Evolutionary conservation across 1,140 invertebrate species (phyloP), one percentile per base, ranked within the genome.

Genomic region (Cataglyphis hispanica): DNA sequence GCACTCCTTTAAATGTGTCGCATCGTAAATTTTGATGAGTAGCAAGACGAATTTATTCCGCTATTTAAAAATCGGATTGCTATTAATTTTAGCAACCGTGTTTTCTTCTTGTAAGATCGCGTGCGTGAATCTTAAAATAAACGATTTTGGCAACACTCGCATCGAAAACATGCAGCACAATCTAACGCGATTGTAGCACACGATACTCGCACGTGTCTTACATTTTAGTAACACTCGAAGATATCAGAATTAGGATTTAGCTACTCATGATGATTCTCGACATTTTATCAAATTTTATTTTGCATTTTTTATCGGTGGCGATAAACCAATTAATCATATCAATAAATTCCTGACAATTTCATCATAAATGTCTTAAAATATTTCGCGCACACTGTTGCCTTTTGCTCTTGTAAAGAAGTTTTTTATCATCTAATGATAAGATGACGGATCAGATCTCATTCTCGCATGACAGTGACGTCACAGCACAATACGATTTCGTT

Each of bases 371-470:
- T 53, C 0, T 58, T 43, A 19, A 60, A 60, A 5, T 58, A 43
- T 22, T 7, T 3, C 19, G 34, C 50, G 25, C 37, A n/a, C 27
- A 31, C 10, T 58, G 19, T 74, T 58, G 37, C 37, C 40, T 67
- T 16, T 43, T 19, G 8, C 58, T 43, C 43, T 2, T 37, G 11
- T 8, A 4, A 64, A 80, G 19, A 61, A 63, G 10, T 40, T 56
- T n/a, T 27, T 40, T 50, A 27, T 66, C 25, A 43, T 58, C 69
- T 31, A 1, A 1, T 58, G 53, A 50, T 16, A 19, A 84, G 43
- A 91, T 91, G 89, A 66, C 75, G 5, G 93, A 94, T 87, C 93
- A 93, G 75, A 87, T 93, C 19, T 92, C 93, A 25, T 90, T 89
- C 8, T 86, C 92, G 53, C 85, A 86, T 19, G 90, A 92, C 8